Evolutionary conservation across 1,140 invertebrate species (phyloP).

Genomic region (Teleopsis dalmanni): DNA sequence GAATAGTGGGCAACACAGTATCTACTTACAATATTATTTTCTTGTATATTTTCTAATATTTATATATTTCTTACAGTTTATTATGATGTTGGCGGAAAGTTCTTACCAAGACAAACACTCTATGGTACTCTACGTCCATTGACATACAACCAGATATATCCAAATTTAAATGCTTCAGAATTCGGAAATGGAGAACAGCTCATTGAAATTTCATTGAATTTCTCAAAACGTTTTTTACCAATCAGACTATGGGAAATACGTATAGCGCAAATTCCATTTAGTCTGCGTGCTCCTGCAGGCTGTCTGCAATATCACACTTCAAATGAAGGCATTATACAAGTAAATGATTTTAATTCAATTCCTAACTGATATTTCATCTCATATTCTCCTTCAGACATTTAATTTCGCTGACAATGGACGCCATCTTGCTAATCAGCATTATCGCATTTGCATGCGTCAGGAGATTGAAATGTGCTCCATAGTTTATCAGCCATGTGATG

Average conservation of each 20-base stretch:
- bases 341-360: background rate
- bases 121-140: conserved; percentile 29
- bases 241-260: conserved; percentile 68
- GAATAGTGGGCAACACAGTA: conserved; percentile 76
- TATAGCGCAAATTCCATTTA: conserved; percentile 63
- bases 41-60: conserved; percentile 1
- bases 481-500: conserved; percentile 65
- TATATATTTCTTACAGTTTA: conserved; percentile 50
- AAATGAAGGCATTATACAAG: conserved; percentile 45
- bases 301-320: conserved; percentile 65
- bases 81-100: conserved; percentile 52
- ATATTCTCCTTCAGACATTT: conserved; percentile 56
- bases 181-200: conserved; percentile 16
- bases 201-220: conserved; percentile 30
- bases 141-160: conserved; percentile 10
- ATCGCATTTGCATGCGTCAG: conserved; percentile 66
- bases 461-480: conserved; percentile 65
- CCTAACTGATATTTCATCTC: background rate
- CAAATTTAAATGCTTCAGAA: conserved; percentile 6
- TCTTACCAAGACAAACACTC: conserved; percentile 30
- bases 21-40: conserved; percentile 34
- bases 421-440: conserved; percentile 69
- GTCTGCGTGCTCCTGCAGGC: conserved; percentile 61
- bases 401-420: conserved; percentile 74
- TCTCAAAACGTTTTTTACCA: conserved; percentile 50